Percentiles rank a stretch among this genome's conserved stretches.
Conservation (phyloP, 2,888 invertebrate genomes). For the Spialia ferax region DNA sequence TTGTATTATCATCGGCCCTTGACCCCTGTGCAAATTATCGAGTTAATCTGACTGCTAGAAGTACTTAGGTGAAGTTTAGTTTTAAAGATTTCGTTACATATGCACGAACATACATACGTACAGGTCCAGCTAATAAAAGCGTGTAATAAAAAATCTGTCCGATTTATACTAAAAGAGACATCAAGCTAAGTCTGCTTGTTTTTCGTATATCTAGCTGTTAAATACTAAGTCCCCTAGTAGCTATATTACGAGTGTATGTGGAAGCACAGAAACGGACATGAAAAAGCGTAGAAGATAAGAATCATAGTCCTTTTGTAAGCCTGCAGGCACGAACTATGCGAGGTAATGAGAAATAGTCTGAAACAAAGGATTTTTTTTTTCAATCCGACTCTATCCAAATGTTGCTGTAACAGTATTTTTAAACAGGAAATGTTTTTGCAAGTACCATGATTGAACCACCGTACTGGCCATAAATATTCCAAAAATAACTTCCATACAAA, state of each 20-base stretch:
- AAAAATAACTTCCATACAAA: conserved; percentile 35
- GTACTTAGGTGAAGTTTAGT: too few species aligned
- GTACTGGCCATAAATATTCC: conserved; percentile 41
- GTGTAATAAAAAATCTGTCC: too few species aligned
- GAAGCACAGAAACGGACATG: conserved; percentile 13
- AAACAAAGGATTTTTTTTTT: conserved; percentile 34
- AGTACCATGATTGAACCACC: background rate
- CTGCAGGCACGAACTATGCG: conserved; percentile 54
- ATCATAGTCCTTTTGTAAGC: conserved; percentile 72
- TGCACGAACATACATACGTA: too few species aligned
- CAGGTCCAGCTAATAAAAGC: too few species aligned
- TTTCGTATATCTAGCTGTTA: background rate
- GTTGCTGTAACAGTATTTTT: conserved; percentile 39
- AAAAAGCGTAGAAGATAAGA: conserved; percentile 69
- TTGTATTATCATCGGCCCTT: too few species aligned
- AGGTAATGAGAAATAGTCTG: conserved; percentile 43
- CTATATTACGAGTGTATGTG: conserved; percentile 3
- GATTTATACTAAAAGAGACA: too few species aligned
- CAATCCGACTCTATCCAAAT: conserved; percentile 26
- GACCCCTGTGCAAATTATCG: too few species aligned
- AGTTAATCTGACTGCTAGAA: too few species aligned
- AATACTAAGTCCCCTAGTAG: conserved; percentile 11
- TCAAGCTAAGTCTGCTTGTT: too few species aligned
- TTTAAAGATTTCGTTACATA: too few species aligned
- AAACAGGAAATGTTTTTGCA: conserved; percentile 31